A percentile compares a stretch with the other conserved stretches of the same genome.
These are phyloP conservation scores for Rhinella marina DNA, from an alignment of 2,797 vertebrate genomes.

Conservation along the genomic window DNA sequence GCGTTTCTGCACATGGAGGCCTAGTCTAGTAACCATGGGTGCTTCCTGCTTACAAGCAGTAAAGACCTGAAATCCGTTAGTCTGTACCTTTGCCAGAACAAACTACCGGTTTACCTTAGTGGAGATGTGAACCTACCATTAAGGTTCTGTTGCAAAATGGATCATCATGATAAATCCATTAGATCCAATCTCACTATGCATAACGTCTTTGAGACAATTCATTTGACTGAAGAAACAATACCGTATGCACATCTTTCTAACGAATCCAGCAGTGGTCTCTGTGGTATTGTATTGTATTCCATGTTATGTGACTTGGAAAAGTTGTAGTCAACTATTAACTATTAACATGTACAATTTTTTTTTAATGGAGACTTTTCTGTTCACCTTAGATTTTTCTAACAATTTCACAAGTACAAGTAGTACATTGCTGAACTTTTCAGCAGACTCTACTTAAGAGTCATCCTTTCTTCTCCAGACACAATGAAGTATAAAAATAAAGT, in stretches of 20 bases:
- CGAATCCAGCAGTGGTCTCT: too few species aligned
- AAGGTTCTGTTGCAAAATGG: too few species aligned
- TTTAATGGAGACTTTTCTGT: not conserved
- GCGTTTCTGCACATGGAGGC: too few species aligned
- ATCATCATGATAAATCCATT: too few species aligned
- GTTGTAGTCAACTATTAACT: not conserved
- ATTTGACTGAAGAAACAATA: not conserved
- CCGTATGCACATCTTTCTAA: too few species aligned
- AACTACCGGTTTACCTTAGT: too few species aligned
- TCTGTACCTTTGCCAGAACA: too few species aligned
- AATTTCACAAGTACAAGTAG: conserved; percentile 33
- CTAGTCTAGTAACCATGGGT: too few species aligned
- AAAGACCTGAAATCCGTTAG: too few species aligned
- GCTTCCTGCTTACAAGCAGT: too few species aligned
- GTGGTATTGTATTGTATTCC: not conserved
- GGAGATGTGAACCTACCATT: too few species aligned
- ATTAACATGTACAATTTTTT: not conserved
- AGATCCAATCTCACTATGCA: not conserved
- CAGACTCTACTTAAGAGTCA: conserved; percentile 42
- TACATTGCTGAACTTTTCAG: conserved; percentile 54
- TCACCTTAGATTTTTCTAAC: conserved; percentile 36
- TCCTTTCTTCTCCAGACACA: conserved; percentile 55
- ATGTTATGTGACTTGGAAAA: not conserved
- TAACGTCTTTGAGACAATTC: not conserved
- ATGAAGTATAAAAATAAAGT: conserved; percentile 56